Conservation (phyloP, 37 sponge, comb jelly and placozoan species). For the Hormiphora californensis region DNA sequence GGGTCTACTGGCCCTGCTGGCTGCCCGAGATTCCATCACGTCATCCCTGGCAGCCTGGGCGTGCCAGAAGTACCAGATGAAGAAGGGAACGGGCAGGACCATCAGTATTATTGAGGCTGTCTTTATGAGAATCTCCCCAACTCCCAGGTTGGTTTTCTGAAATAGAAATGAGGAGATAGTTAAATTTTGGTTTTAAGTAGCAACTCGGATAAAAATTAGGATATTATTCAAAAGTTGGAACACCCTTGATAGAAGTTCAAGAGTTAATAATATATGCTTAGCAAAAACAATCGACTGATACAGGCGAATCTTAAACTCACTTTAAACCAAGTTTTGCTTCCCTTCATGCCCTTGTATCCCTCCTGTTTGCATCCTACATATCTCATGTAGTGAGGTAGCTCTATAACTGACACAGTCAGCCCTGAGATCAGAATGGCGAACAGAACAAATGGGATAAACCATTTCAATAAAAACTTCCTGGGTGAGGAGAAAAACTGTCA, state of each 20-base stretch:
- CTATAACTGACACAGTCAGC: neutral
- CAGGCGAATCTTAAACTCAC: too few relatives aligned
- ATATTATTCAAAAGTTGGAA: too few relatives aligned
- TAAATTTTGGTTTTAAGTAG: too few relatives aligned
- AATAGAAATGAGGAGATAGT: too few relatives aligned
- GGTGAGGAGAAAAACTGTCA: neutral
- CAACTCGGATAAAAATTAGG: too few relatives aligned
- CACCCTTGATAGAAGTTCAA: too few relatives aligned
- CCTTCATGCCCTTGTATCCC: neutral
- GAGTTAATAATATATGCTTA: too few relatives aligned
- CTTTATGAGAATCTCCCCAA: neutral
- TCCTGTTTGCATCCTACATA: neutral
- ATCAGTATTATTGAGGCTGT: neutral
- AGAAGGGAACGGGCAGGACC: neutral
- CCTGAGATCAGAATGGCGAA: neutral
- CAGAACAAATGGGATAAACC: neutral
- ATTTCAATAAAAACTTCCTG: neutral
- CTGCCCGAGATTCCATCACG: too few relatives aligned
- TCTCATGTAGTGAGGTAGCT: neutral
- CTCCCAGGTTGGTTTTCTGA: neutral
- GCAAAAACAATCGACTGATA: too few relatives aligned
- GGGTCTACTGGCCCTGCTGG: too few relatives aligned
- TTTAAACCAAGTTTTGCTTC: neutral
- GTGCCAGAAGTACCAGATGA: conserved; percentile 16
- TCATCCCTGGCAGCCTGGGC: too few relatives aligned